Evolutionary conservation across 2,888 invertebrate species (phyloP).

Genomic region (Apotomis capreana): DNA sequence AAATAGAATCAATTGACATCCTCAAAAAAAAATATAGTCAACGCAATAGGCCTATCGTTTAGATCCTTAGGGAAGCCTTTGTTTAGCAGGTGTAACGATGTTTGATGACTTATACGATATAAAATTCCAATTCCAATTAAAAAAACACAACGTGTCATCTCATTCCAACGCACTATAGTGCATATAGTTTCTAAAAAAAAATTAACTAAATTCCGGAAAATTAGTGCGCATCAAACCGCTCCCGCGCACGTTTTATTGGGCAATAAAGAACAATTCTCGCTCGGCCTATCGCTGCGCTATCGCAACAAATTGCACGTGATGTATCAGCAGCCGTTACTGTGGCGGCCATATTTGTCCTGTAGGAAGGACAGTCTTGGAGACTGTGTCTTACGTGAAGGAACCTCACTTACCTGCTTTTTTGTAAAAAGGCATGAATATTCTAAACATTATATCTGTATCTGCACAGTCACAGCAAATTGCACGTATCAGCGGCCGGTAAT

Average conservation of each 20-base stretch:
- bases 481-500: conserved; percentile 69
- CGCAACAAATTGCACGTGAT: conserved; percentile 81
- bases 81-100: too few relatives aligned
- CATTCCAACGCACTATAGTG: background rate
- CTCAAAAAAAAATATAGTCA: too few relatives aligned
- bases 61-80: too few relatives aligned
- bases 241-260: conserved; percentile 62
- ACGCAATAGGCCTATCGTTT: too few relatives aligned
- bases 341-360: conserved; percentile 47
- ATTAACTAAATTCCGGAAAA: conserved; percentile 21
- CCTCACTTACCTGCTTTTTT: too few relatives aligned
- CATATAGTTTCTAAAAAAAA: conserved; percentile 9
- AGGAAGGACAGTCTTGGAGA: conserved; percentile 42
- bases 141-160: too few relatives aligned
- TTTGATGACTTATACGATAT: too few relatives aligned
- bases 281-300: conserved; percentile 70
- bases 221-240: conserved; percentile 43
- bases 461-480: conserved; percentile 80
- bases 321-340: conserved; percentile 66
- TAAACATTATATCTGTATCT: conserved; percentile 54
- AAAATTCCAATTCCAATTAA: too few relatives aligned
- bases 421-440: too few relatives aligned
- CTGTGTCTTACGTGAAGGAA: background rate
- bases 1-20: too few relatives aligned
- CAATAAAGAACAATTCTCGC: conserved; percentile 72